phyloP scores from a whole-genome alignment of 2,113 vertebrate genomes.

The Megaceryle maxima region DNA sequence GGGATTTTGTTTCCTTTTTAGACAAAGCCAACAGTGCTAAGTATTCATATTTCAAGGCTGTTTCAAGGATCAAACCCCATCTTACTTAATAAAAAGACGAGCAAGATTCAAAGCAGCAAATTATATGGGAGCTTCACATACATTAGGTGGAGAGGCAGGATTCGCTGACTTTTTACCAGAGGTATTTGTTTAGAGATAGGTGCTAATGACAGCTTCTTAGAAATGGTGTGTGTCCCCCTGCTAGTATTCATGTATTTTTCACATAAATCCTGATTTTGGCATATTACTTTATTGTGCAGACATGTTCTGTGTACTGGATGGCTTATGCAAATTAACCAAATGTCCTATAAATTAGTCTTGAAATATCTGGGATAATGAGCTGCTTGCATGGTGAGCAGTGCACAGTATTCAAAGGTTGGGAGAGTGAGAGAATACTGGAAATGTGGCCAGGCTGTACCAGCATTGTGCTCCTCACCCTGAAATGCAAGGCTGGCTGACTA shows the following conservation, averaged over 20 bases:
- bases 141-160: slow-evolving; percentile 17
- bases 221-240: not conserved
- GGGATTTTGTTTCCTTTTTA: slow-evolving; percentile 57
- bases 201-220: slow-evolving; percentile 2
- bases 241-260: not conserved
- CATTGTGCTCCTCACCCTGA: not conserved
- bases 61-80: slow-evolving; percentile 61
- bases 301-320: slow-evolving; percentile 38
- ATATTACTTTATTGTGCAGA: slow-evolving; percentile 49
- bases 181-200: not conserved
- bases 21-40: slow-evolving; percentile 19
- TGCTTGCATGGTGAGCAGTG: not conserved
- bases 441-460: not conserved
- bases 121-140: slow-evolving; percentile 40
- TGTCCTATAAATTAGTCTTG: slow-evolving; percentile 55
- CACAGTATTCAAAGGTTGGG: not conserved
- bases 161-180: slow-evolving; percentile 2
- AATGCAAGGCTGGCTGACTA: not conserved
- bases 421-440: not conserved
- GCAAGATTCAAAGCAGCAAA: slow-evolving; percentile 58
- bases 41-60: slow-evolving; percentile 12
- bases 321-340: slow-evolving; percentile 66
- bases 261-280: slow-evolving; percentile 49
- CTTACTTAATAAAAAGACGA: slow-evolving; percentile 58
- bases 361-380: slow-evolving; percentile 49